These are phyloP conservation scores for Lottia scabra DNA, from an alignment of 2,888 invertebrate genomes.

Conservation along the genomic window DNA sequence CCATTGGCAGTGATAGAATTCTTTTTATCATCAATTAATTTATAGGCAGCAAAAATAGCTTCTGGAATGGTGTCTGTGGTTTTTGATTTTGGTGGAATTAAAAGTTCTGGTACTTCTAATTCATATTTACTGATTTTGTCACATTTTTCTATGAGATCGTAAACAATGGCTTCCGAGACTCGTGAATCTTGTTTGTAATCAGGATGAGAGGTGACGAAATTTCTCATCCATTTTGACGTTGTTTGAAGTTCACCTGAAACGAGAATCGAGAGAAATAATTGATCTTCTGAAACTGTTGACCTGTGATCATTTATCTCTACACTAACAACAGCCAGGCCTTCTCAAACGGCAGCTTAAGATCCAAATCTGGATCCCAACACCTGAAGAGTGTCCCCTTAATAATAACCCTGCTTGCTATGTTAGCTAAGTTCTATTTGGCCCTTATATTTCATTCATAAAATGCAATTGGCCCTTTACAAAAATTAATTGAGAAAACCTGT, in stretches of 20 bases:
- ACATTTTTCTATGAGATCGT: conserved; percentile 57
- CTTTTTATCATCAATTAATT: background rate
- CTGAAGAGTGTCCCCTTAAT: too few relatives aligned
- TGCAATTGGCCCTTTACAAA: too few relatives aligned
- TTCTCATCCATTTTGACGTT: conserved; percentile 93
- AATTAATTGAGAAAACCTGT: too few relatives aligned
- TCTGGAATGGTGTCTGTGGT: conserved; percentile 56
- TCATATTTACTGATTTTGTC: conserved; percentile 42
- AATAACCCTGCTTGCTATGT: too few relatives aligned
- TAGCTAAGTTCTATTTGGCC: too few relatives aligned
- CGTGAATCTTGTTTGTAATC: conserved; percentile 92
- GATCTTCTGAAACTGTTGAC: too few relatives aligned
- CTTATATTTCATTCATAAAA: too few relatives aligned
- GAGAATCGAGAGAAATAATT: background rate
- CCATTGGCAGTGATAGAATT: background rate
- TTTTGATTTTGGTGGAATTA: conserved; percentile 46
- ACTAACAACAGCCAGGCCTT: too few relatives aligned
- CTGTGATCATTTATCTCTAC: too few relatives aligned
- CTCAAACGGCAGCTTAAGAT: too few relatives aligned
- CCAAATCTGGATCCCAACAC: too few relatives aligned
- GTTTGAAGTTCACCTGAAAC: conserved; percentile 85
- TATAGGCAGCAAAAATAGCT: conserved; percentile 37
- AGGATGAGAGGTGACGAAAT: conserved; percentile 88
- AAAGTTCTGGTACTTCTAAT: conserved; percentile 46
- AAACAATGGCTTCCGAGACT: conserved; percentile 77